Base-by-base conservation (phyloP, 2,113 vertebrate genomes). In the Lepus timidus region DNA sequence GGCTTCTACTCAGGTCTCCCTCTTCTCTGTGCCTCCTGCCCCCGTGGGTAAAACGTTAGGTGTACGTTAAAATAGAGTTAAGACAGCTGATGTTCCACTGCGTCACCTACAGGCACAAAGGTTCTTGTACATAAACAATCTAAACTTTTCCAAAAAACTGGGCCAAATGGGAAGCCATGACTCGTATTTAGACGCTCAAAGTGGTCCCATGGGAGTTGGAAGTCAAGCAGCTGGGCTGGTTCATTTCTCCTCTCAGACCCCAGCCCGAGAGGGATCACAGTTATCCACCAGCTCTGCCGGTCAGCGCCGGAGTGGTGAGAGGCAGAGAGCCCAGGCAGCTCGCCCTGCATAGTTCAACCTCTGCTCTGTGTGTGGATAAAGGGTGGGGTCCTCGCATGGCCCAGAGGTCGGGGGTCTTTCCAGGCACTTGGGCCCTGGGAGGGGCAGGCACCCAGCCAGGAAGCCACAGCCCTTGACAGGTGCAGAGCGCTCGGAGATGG, bases 301-400 rank as follows among this genome's bases (percentile, higher is more conserved):
- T 31, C 20, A 87, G 29, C 33, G 16, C 6, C 31, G 8, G 58
- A 27, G 20, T 3, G 0, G 79, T 52, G 78, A 11, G 52, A 17
- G 1, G 13, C 55, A 36, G 51, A 31, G 58, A 31, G 58, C 39
- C 39, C 39, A 13, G 9, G 58, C 22, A 33, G 27, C 13, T 58
- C 25, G 65, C 58, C 16, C 29, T 3, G 1, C 1, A 4, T 31
- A 39, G 74, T 11, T 8, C 44, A 44, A 44, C n/a, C 9, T 1
- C 17, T 22, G 2, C 68, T 2, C 6, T 5, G n/a, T 20, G 19
- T 9, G 55, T 52, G 31, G 23, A 9, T 23, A 8, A 25, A 0
- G 5, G 36, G 0, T 5, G 13, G 39, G 1, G 25, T n/a, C 23
- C 19, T 16, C 14, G 0, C 0, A 1, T 9, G 90, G 31, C 81